Evolutionary conservation across 23 tunicate species (phyloP).

Genomic region (Pegea sp.): DNA sequence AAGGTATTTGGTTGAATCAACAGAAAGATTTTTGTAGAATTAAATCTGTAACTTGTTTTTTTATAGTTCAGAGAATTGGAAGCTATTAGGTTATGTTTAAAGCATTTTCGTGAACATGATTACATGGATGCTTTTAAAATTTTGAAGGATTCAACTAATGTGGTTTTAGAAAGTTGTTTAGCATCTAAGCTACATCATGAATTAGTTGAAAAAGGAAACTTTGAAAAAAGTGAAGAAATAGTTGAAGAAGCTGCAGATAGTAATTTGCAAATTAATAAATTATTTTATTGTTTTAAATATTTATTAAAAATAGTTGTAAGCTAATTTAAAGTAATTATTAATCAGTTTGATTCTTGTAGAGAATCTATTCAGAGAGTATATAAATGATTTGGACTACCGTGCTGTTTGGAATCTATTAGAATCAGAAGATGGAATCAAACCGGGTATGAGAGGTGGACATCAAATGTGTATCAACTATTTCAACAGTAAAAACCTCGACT

Average conservation of each 20-base stretch:
- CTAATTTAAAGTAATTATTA: not conserved
- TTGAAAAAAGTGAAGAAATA: conserved; percentile 30
- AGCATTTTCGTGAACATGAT: conserved; percentile 71
- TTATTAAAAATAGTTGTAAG: not conserved
- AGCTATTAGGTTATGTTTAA: conserved; percentile 45
- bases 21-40: not conserved
- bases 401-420: conserved; percentile 20
- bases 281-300: not conserved
- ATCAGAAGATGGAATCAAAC: not conserved
- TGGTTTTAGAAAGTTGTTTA: conserved; percentile 36
- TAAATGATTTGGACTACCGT: conserved; percentile 30
- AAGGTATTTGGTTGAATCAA: conserved; percentile 6
- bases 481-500: too few relatives aligned
- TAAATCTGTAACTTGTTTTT: not conserved
- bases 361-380: conserved; percentile 26
- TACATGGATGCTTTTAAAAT: conserved; percentile 56
- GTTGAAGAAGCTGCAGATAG: conserved; percentile 38
- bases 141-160: conserved; percentile 37
- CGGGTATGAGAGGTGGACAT: conserved; percentile 87
- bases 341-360: conserved; percentile 6
- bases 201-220: conserved; percentile 38
- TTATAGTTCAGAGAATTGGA: conserved; percentile 34
- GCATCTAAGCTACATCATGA: conserved; percentile 27
- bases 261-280: conserved; percentile 2
- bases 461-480: conserved; percentile 66